Evolutionary conservation across 2,888 invertebrate genomes (phyloP), one percentile per base, ranked within the genome.

Genomic region (Cephus sareptanus): DNA sequence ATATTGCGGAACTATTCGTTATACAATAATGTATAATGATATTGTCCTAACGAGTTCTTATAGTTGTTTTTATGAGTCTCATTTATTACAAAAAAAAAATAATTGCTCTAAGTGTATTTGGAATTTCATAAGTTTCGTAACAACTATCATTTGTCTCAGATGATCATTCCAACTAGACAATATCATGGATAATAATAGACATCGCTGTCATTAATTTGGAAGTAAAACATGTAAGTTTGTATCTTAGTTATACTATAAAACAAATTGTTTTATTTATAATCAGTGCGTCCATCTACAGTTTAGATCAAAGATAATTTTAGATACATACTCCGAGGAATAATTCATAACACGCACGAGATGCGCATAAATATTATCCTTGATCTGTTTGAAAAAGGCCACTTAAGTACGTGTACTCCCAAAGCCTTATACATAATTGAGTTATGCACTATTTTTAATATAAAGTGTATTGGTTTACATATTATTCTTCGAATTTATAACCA

Each of bases 371-470:
- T 56, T 56, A 56, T 71, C 34, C 34, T 71, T 71, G 15, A 71
- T 71, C 34, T 71, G 13, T 71, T 71, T 71, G 13, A 71, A 34
- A 71, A 71, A 71, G 71, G 71, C 71, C 71, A 71, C 31, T 71
- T 12, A 33, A 34, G 71, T 71, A 71, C 71, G 71, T 71, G 71
- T 34, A 71, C 71, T 71, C 71, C 71, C 71, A 71, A 71, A 71
- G 71, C 71, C 71, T 71, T 23, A 9, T 71, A 71, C 31, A 34
- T 30, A 71, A 56, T 15, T 56, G 15, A 23, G 23, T 56, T 56
- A 15, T 56, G 23, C 9, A 23, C 23, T 56, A 2, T 56, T 56
- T 56, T 56, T 56, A 56, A 56, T 56, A 56, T 23, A 1, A 56
- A 56, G 23, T 23, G 23, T 56, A 56, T 23, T 23, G 23, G 56